Conservation (phyloP, 2,888 invertebrate genomes). For the Dendrolimus houi region DNA sequence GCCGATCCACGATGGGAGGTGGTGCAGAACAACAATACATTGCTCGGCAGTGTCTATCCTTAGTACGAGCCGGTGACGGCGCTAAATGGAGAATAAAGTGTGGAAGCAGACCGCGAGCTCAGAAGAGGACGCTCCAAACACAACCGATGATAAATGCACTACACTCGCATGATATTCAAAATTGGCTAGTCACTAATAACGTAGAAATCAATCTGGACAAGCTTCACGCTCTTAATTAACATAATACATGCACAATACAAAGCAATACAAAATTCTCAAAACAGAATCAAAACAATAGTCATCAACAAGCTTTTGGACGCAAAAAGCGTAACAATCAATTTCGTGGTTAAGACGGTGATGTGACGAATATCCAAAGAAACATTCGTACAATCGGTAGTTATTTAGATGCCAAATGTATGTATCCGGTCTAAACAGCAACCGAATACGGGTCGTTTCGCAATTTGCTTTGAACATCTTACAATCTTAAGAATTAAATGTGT, state of each 20-base stretch:
- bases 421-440: background rate
- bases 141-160: too few relatives aligned
- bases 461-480: background rate
- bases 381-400: background rate
- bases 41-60: too few relatives aligned
- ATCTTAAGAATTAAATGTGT: background rate
- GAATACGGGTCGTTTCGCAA: background rate
- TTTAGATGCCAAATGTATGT: background rate
- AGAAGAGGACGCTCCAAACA: too few relatives aligned
- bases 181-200: too few relatives aligned
- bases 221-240: background rate
- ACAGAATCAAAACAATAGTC: background rate
- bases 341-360: background rate
- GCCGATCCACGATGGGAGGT: too few relatives aligned
- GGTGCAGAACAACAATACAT: too few relatives aligned
- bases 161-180: too few relatives aligned
- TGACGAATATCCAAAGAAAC: background rate
- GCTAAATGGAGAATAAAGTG: too few relatives aligned
- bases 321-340: background rate
- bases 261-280: conserved; percentile 15
- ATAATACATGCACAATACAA: conserved; percentile 17
- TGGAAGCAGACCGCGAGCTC: too few relatives aligned
- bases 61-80: too few relatives aligned
- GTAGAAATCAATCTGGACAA: background rate
- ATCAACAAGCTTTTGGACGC: background rate